Percentiles rank a stretch among this genome's conserved stretches.
Evolutionary conservation across 2,113 vertebrate genomes (phyloP).

Genomic region (Lophochroa leadbeateri): DNA sequence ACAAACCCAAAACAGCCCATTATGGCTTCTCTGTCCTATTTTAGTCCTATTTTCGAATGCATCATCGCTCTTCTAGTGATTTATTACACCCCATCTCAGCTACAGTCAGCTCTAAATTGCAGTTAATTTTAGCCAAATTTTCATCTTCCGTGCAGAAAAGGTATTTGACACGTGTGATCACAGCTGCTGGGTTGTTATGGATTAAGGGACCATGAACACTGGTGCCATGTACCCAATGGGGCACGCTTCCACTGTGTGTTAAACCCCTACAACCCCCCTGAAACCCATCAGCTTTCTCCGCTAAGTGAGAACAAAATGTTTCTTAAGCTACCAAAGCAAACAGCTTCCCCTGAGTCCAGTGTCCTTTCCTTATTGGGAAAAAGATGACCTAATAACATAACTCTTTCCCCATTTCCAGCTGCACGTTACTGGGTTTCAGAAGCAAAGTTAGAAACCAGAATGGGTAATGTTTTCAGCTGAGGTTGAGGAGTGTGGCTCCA

Average conservation of each 20-base stretch:
- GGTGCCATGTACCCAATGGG: neutral
- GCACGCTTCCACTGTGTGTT: neutral
- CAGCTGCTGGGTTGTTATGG: neutral
- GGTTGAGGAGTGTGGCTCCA: neutral
- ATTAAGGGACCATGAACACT: neutral
- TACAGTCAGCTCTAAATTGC: constrained; percentile 35
- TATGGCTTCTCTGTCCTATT: constrained; percentile 49
- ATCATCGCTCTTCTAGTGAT: constrained; percentile 33
- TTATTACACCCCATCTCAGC: constrained; percentile 24
- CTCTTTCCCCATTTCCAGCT: constrained; percentile 21
- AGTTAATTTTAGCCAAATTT: constrained; percentile 56
- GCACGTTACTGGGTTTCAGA: constrained; percentile 16
- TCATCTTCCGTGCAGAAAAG: constrained; percentile 23
- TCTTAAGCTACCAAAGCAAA: constrained; percentile 5
- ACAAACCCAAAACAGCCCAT: constrained; percentile 50
- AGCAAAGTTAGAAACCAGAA: neutral
- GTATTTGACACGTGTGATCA: neutral
- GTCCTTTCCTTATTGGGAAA: constrained; percentile 52
- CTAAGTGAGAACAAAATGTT: constrained; percentile 8
- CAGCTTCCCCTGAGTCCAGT: neutral
- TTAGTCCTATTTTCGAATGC: constrained; percentile 47
- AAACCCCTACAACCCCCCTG: neutral
- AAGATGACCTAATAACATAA: constrained; percentile 39
- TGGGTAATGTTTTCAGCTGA: neutral
- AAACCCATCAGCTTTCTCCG: neutral